Conservation (phyloP, 1,140 invertebrate genomes). For the Eubasilissa regina region DNA sequence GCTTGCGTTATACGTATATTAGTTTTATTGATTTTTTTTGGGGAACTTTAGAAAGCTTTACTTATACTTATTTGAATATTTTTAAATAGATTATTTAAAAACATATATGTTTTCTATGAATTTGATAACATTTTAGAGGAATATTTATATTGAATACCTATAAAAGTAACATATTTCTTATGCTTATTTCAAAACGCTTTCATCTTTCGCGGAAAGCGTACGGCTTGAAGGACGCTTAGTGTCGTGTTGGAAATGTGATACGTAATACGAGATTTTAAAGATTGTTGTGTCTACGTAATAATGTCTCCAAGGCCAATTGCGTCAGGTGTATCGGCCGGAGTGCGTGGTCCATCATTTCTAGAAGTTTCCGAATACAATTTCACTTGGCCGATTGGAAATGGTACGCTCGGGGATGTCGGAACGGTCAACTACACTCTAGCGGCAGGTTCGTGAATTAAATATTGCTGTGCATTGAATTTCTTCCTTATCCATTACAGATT, state of each 20-base stretch:
- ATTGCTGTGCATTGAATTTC: not conserved
- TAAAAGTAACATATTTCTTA: not conserved
- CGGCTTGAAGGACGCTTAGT: not conserved
- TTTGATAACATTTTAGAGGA: too few relatives aligned
- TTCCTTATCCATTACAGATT: too few relatives aligned
- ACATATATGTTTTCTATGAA: too few relatives aligned
- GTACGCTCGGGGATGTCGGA: constrained; percentile 66
- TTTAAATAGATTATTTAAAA: too few relatives aligned
- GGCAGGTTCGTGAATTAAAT: constrained; percentile 62
- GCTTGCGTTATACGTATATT: too few relatives aligned
- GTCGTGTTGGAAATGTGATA: not conserved
- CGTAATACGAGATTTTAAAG: not conserved
- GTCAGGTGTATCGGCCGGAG: constrained; percentile 32
- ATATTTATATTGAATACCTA: not conserved
- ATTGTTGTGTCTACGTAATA: not conserved
- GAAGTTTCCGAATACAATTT: constrained; percentile 69
- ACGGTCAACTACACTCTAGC: constrained; percentile 69
- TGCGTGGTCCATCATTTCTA: constrained; percentile 62
- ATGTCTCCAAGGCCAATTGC: constrained; percentile 43
- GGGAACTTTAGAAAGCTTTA: too few relatives aligned
- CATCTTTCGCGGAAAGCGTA: constrained; percentile 18
- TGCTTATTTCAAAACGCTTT: constrained; percentile 3
- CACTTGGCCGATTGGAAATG: constrained; percentile 69
- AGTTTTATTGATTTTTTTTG: too few relatives aligned
- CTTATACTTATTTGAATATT: too few relatives aligned